Percentiles rank a stretch among this genome's conserved stretches.
Evolutionary conservation across 2,888 invertebrate genomes (phyloP).

Genomic region (Tenthredo scrophulariae): DNA sequence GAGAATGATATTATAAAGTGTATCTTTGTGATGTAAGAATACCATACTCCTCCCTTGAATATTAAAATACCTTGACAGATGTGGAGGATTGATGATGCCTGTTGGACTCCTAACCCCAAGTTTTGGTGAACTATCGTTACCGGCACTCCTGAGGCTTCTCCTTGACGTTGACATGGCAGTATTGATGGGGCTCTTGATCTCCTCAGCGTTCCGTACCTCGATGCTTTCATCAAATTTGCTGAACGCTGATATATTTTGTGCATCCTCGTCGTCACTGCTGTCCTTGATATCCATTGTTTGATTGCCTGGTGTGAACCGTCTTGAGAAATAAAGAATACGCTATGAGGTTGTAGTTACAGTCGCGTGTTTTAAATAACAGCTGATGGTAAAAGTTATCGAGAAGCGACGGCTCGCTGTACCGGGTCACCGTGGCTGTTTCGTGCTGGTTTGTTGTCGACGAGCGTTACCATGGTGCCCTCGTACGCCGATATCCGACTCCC

Average conservation of each 20-base stretch:
- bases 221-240: slow-evolving; percentile 81
- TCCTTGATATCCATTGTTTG: slow-evolving; percentile 55
- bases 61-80: slow-evolving; percentile 34
- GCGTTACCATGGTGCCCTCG: slow-evolving; percentile 36
- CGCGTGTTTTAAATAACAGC: neutral
- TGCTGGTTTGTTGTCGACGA: slow-evolving; percentile 21
- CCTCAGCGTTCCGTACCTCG: slow-evolving; percentile 81
- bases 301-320: neutral
- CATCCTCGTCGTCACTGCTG: slow-evolving; percentile 65
- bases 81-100: slow-evolving; percentile 11
- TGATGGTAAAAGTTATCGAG: neutral
- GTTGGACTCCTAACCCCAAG: neutral
- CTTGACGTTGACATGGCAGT: slow-evolving; percentile 53
- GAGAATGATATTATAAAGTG: no score
- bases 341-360: neutral
- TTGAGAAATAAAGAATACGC: neutral
- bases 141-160: slow-evolving; percentile 15
- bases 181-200: slow-evolving; percentile 80
- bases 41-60: neutral
- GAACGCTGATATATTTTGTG: slow-evolving; percentile 68
- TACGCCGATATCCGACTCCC: neutral
- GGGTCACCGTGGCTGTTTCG: no score
- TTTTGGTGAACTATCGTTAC: slow-evolving; percentile 6
- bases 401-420: neutral
- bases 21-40: no score